Conservation (phyloP, 2,888 invertebrate species). For the Leucophora obtusa region DNA sequence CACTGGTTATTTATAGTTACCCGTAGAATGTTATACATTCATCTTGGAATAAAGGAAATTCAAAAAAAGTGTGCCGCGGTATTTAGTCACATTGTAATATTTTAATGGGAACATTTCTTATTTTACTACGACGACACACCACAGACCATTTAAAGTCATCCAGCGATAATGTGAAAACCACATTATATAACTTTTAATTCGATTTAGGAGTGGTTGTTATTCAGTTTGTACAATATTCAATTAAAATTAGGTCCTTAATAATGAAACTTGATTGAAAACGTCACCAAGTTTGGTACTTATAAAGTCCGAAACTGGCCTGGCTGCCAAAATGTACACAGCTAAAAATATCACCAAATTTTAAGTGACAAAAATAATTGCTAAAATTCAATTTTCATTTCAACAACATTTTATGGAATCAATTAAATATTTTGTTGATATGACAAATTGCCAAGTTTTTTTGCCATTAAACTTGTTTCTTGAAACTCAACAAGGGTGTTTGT, state of each 20-base stretch:
- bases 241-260: not conserved
- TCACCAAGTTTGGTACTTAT: not conserved
- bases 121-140: constrained; percentile 27
- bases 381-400: no score
- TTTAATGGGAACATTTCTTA: constrained; percentile 31
- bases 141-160: constrained; percentile 2
- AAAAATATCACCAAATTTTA: no score
- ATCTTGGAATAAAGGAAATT: constrained; percentile 48
- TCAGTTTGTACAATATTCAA: not conserved
- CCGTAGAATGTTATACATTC: constrained; percentile 6
- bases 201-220: constrained; percentile 1
- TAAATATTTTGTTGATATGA: no score
- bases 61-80: constrained; percentile 51
- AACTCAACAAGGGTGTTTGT: no score
- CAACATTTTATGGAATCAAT: no score
- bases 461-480: no score
- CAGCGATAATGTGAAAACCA: constrained; percentile 26
- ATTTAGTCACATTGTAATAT: constrained; percentile 28
- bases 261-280: not conserved
- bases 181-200: constrained; percentile 32
- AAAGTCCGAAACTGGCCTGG: not conserved
- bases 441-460: no score
- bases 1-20: constrained; percentile 29
- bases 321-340: no score
- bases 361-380: no score